phyloP scores from a whole-genome alignment of 2,797 vertebrate species.

The Adelosebastes latens region DNA sequence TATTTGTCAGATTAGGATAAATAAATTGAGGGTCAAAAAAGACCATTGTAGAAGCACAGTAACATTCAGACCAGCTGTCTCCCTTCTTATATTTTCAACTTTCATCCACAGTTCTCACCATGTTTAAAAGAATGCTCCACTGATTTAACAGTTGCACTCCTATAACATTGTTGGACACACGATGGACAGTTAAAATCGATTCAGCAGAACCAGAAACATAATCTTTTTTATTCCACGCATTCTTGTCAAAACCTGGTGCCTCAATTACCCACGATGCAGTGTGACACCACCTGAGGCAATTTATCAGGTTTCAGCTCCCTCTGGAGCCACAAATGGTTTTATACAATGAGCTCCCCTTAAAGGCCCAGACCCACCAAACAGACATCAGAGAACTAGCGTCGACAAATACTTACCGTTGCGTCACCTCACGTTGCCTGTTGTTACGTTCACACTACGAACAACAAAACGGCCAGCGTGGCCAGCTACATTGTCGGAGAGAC shows the following conservation, averaged over 20 bases:
- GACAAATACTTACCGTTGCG: no score
- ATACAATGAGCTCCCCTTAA: not conserved
- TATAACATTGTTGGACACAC: no score
- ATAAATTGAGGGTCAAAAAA: not conserved
- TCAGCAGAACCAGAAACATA: not conserved
- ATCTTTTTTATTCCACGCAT: not conserved
- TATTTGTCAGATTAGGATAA: not conserved
- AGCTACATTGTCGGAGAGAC: no score
- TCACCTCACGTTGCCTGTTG: no score
- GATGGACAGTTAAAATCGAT: no score
- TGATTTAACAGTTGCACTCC: not conserved
- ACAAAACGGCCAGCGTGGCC: no score
- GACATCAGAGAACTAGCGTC: no score
- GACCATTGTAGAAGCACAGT: not conserved
- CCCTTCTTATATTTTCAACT: not conserved
- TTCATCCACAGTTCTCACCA: not conserved
- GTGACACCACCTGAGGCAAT: not conserved
- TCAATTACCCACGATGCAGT: not conserved
- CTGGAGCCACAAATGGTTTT: not conserved
- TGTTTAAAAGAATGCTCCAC: not conserved
- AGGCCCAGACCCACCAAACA: not conserved
- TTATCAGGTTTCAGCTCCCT: not conserved
- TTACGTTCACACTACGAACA: no score
- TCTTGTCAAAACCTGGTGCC: not conserved
- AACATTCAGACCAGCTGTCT: not conserved